These are phyloP conservation scores for Emmelina monodactyla DNA, from an alignment of 2,888 invertebrate species.

Conservation along the genomic window DNA sequence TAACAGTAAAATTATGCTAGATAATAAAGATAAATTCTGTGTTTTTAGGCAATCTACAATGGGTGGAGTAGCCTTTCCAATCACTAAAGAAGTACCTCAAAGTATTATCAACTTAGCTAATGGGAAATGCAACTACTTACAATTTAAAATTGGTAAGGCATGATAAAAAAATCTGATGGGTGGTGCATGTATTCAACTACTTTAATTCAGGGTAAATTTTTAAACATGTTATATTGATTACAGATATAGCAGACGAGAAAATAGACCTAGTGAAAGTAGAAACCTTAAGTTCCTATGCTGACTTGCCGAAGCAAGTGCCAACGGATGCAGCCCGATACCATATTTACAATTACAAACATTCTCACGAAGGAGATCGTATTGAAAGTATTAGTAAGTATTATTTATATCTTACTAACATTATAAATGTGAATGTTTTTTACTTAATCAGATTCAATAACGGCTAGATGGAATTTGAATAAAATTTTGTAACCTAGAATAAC, in stretches of 20 bases:
- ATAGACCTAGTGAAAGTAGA: slow-evolving; percentile 83
- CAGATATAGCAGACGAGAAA: slow-evolving; percentile 85
- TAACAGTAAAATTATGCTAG: no score
- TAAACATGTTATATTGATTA: slow-evolving; percentile 16
- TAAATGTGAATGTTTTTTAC: no score
- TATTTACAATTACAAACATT: slow-evolving; percentile 88
- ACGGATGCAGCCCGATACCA: slow-evolving; percentile 90
- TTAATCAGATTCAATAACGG: no score
- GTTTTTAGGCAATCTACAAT: slow-evolving; percentile 81
- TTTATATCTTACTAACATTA: no score
- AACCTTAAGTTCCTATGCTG: slow-evolving; percentile 46
- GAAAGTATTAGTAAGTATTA: slow-evolving; percentile 77
- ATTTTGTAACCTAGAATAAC: no score
- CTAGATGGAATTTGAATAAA: no score
- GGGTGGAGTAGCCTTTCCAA: slow-evolving; percentile 89
- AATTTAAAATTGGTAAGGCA: slow-evolving; percentile 78
- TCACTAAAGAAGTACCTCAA: slow-evolving; percentile 79
- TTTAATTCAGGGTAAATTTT: background rate
- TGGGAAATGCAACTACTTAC: slow-evolving; percentile 87
- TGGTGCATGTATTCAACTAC: background rate
- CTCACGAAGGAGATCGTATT: slow-evolving; percentile 89
- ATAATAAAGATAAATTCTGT: no score
- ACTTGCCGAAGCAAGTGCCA: slow-evolving; percentile 83
- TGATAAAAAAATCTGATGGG: background rate
- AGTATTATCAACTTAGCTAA: slow-evolving; percentile 77